Percentiles rank a stretch among this genome's conserved stretches.
These are phyloP conservation scores for Pangasius krempfi DNA, from an alignment of 2,797 vertebrate species.

Conservation along the genomic window DNA sequence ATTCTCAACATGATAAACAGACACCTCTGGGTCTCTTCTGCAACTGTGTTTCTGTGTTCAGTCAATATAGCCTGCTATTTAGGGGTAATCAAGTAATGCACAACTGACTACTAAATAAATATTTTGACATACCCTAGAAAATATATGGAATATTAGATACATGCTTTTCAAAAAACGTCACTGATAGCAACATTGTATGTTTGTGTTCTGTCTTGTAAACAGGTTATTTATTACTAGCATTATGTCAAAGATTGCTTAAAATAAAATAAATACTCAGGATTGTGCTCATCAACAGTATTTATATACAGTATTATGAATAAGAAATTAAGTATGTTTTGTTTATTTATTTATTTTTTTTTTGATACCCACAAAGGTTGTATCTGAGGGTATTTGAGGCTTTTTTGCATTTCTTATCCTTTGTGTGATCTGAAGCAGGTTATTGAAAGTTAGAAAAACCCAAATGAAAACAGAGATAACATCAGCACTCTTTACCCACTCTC, in stretches of 20 bases:
- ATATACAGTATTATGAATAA: background rate
- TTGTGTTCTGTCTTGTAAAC: background rate
- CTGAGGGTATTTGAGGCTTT: background rate
- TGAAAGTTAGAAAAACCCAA: constrained; percentile 18
- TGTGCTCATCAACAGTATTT: background rate
- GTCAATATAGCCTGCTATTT: background rate
- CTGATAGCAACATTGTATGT: background rate
- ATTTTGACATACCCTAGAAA: background rate
- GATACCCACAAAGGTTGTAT: background rate
- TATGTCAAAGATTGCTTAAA: too few species aligned
- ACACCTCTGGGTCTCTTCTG: background rate
- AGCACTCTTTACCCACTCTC: constrained; percentile 13
- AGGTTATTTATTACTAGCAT: background rate
- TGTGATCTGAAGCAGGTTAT: constrained; percentile 3
- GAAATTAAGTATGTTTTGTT: background rate
- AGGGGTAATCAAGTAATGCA: background rate
- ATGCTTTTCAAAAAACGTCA: background rate
- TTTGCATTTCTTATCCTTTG: constrained; percentile 5
- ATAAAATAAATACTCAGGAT: too few species aligned
- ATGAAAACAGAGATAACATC: constrained; percentile 34
- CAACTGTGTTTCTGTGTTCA: background rate
- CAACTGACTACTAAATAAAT: background rate
- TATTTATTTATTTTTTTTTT: background rate
- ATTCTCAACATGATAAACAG: background rate
- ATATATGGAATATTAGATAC: background rate